Evolutionary conservation across 2,113 vertebrate genomes (phyloP).

Genomic region (Paratilapia polleni): DNA sequence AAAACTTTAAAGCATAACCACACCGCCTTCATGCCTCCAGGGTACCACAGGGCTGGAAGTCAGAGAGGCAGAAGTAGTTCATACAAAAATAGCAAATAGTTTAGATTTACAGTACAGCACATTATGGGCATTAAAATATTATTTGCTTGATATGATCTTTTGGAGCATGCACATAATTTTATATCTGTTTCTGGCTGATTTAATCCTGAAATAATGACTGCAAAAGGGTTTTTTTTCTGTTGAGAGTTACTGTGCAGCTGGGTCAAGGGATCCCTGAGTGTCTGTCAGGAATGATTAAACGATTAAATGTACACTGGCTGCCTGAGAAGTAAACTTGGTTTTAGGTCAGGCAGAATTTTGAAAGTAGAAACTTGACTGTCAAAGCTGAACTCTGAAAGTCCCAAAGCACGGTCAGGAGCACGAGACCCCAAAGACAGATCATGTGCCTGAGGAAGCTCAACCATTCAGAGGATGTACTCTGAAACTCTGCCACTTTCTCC

Average conservation of each 20-base stretch:
- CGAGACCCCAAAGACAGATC: constrained; percentile 6
- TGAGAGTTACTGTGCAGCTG: neutral
- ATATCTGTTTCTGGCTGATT: neutral
- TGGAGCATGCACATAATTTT: neutral
- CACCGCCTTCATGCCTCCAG: constrained; percentile 8
- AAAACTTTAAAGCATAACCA: constrained; percentile 32
- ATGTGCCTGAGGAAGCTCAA: constrained; percentile 12
- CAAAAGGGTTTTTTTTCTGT: neutral
- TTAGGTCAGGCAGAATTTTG: constrained; percentile 26
- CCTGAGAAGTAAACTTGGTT: constrained; percentile 30
- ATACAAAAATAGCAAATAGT: constrained; percentile 14
- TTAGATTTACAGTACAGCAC: neutral
- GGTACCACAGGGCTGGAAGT: neutral
- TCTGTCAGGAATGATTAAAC: constrained; percentile 30
- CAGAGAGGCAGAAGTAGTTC: constrained; percentile 24
- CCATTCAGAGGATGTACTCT: neutral
- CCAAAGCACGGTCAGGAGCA: neutral
- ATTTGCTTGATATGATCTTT: constrained; percentile 4
- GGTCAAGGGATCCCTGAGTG: neutral
- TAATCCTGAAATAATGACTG: neutral
- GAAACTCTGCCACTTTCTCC: constrained; percentile 10
- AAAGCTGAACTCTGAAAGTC: constrained; percentile 29
- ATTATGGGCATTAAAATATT: constrained; percentile 2
- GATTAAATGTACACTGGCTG: constrained; percentile 23
- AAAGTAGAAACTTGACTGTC: constrained; percentile 16